Conservation (phyloP, 2,113 vertebrate genomes). For the Gavia stellata region DNA sequence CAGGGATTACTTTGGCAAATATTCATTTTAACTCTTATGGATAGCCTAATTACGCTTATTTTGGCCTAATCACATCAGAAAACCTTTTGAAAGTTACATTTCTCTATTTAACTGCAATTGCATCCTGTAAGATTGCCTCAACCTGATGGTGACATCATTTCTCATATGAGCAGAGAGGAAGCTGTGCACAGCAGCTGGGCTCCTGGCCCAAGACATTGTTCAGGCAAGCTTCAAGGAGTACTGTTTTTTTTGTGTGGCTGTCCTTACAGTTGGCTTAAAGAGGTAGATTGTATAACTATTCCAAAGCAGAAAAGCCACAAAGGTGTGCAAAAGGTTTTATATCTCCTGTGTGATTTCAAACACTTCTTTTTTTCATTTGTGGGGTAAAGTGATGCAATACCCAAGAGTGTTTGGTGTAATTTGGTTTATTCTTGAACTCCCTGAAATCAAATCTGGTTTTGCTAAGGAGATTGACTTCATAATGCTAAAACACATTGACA, state of each 20-base stretch:
- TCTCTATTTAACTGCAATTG: background rate
- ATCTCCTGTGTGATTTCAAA: background rate
- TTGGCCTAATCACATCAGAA: background rate
- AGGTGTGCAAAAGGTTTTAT: background rate
- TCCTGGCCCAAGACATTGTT: background rate
- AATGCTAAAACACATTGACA: background rate
- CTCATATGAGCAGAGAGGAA: background rate
- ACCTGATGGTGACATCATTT: background rate
- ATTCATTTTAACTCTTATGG: background rate
- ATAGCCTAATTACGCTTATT: background rate
- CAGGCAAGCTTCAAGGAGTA: background rate
- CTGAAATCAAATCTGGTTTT: background rate
- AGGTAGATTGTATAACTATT: background rate
- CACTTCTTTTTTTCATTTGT: background rate
- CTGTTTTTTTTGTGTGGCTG: background rate
- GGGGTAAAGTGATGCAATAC: rapidly evolving
- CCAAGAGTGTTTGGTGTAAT: background rate
- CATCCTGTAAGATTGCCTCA: background rate
- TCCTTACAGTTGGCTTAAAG: background rate
- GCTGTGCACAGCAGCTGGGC: background rate
- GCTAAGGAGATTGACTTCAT: background rate
- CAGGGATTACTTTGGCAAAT: background rate
- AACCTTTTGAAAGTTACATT: background rate
- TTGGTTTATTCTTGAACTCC: background rate
- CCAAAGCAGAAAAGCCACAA: background rate